These are phyloP conservation scores for Caenorhabditis wallacei DNA, from an alignment of 2,888 invertebrate genomes.

Conservation along the genomic window DNA sequence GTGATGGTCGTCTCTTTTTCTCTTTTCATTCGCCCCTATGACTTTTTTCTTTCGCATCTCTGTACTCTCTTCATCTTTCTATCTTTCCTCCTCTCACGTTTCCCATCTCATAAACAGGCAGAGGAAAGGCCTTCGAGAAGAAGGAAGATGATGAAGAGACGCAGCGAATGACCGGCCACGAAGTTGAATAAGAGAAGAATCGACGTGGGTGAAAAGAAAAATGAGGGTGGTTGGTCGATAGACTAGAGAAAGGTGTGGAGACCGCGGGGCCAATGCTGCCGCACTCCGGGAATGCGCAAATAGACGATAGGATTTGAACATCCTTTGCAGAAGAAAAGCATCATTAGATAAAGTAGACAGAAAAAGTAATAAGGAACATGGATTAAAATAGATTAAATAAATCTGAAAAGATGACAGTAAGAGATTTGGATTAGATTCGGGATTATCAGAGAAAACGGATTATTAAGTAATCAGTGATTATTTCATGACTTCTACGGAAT, in stretches of 20 bases:
- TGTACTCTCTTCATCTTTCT: constrained; percentile 3
- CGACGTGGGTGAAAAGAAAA: constrained; percentile 46
- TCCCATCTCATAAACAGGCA: constrained; percentile 32
- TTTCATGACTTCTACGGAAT: not conserved
- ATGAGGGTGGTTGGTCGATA: constrained; percentile 48
- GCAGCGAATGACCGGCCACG: constrained; percentile 46
- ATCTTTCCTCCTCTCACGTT: not conserved
- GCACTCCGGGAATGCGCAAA: constrained; percentile 54
- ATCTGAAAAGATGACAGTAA: not conserved
- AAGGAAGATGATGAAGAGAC: constrained; percentile 30
- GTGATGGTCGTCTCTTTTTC: constrained; percentile 27
- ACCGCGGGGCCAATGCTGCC: constrained; percentile 16
- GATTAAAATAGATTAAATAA: not conserved
- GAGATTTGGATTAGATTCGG: not conserved
- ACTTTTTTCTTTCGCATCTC: constrained; percentile 11
- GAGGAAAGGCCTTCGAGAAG: constrained; percentile 39
- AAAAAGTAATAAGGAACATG: constrained; percentile 9
- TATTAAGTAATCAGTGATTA: not conserved
- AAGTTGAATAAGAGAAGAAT: constrained; percentile 39
- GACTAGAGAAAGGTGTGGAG: constrained; percentile 44
- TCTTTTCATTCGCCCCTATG: constrained; percentile 3
- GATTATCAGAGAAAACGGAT: not conserved
- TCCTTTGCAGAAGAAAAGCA: not conserved
- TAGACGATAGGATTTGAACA: constrained; percentile 37
- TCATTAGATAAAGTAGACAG: not conserved